Conservation (phyloP, 2,113 vertebrate genomes). For the Scalopus aquaticus region DNA sequence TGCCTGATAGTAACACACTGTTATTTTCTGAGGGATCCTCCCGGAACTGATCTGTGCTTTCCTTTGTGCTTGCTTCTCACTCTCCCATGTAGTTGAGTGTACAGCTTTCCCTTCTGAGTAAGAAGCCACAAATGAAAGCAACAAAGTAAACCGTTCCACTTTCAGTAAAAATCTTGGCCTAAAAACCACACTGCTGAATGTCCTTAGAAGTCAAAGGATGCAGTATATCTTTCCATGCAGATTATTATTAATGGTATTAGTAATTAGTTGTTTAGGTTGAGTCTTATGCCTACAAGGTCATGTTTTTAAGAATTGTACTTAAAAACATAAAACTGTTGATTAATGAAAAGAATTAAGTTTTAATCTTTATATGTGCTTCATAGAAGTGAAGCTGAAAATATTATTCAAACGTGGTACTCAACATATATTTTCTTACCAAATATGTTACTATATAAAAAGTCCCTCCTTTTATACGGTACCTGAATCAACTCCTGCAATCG, state of each 20-base stretch:
- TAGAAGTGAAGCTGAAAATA: background rate
- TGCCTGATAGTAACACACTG: background rate
- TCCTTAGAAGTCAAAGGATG: background rate
- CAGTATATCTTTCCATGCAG: background rate
- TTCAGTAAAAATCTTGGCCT: background rate
- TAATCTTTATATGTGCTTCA: background rate
- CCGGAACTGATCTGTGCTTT: background rate
- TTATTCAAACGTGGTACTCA: background rate
- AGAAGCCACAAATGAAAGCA: background rate
- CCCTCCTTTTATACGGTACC: background rate
- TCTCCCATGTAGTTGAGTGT: background rate
- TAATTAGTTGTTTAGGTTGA: background rate
- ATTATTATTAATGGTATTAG: background rate
- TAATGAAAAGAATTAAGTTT: background rate
- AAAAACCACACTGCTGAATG: background rate
- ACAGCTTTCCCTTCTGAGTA: background rate
- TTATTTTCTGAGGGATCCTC: background rate
- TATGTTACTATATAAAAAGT: background rate
- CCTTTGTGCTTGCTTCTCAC: background rate
- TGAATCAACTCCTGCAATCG: background rate
- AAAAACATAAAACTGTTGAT: background rate
- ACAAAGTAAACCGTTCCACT: background rate
- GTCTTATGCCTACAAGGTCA: background rate
- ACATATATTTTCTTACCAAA: background rate
- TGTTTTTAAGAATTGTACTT: background rate